Evolutionary conservation across 2,888 invertebrate genomes (phyloP), one percentile per base, ranked within the genome.

Genomic region (Oasisia sp.): DNA sequence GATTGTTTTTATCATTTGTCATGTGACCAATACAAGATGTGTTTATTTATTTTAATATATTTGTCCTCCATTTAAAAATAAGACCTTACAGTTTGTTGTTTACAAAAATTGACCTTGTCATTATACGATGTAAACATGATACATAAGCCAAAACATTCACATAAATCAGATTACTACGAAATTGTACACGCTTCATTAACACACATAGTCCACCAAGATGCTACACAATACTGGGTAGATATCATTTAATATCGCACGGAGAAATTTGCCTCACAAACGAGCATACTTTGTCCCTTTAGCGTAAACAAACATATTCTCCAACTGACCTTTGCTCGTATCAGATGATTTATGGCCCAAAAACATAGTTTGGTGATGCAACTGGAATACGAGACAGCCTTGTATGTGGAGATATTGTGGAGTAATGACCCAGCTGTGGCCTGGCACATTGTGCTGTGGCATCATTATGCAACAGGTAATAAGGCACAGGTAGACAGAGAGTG

Each of bases 391-490:
- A 74, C 27, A 5, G n/a, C 74, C 74, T 74, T 19, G 74, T 74
- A 27, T n/a, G n/a, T 74, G 27, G 74, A 74, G 74, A 74, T 74
- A 27, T 27, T 27, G n/a, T 74, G 74, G 74, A 74, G 27, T 74
- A 74, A 74, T n/a, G 27, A 74, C 50, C 5, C 50, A 9, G 14
- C 14, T 9, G 12, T 50, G 14, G 50, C 9, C 1, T 12, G 50
- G 9, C 50, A 50, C 50, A 50, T 3, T 19, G n/a, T 74, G 3
- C 27, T 74, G 27, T 74, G 74, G 74, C 74, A 27, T 27, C 19
- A n/a, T 74, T 74, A 74, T 74, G 74, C 74, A 74, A 74, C 74
- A 74, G 74, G 74, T 19, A 74, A 74, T n/a, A 74, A 74, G 19
- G 74, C 27, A 74, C 74, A 74, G n/a, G 74, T 74, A 50, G 50